Conservation (phyloP, 64 coral and sea anemone genomes). For the Montipora efflorescens region DNA sequence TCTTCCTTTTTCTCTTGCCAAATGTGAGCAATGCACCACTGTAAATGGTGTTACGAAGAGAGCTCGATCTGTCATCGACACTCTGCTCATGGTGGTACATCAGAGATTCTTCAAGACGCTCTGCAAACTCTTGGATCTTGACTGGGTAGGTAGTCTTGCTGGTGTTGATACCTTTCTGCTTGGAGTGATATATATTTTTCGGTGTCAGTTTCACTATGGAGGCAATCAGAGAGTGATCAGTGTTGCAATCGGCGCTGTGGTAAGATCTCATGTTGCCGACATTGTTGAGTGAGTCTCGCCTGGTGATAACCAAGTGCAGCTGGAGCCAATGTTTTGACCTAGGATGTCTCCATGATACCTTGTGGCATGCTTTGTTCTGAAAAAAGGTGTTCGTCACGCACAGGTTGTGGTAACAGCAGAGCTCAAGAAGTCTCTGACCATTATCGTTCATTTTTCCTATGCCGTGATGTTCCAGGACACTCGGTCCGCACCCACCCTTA, state of each 20-base stretch:
- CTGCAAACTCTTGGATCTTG: background rate
- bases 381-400: too few relatives aligned
- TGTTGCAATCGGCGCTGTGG: too few relatives aligned
- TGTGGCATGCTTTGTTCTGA: too few relatives aligned
- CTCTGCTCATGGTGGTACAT: background rate
- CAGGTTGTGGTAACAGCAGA: too few relatives aligned
- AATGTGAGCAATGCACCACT: too few relatives aligned
- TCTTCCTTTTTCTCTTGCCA: background rate
- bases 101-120: background rate
- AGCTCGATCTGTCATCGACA: conserved; percentile 18
- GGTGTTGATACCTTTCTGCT: conserved; percentile 51
- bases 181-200: background rate
- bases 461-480: too few relatives aligned
- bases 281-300: background rate
- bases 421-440: too few relatives aligned
- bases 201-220: background rate
- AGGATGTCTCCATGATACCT: too few relatives aligned
- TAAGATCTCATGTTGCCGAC: conserved; percentile 1
- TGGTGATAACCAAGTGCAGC: conserved; percentile 9
- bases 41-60: background rate
- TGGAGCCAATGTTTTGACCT: background rate
- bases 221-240: background rate
- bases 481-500: too few relatives aligned
- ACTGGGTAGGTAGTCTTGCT: background rate
- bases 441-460: too few relatives aligned